Base-by-base conservation (phyloP, 1,140 invertebrate species). In the Colletes latitarsis region DNA sequence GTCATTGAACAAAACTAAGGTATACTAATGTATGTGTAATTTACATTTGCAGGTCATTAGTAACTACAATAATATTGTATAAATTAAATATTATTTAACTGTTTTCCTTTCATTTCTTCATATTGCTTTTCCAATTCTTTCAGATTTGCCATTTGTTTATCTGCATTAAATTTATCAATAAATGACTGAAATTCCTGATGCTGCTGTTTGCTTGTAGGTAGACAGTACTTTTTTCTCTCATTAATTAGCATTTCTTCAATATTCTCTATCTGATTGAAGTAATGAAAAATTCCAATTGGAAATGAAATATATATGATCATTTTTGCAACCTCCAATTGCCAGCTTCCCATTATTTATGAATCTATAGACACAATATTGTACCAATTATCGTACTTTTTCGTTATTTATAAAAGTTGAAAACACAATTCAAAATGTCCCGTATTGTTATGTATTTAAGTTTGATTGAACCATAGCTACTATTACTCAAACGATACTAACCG, bases 231-330 rank as follows among this genome's bases (percentile, higher is more conserved):
- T 41, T 95, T 91, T 88, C 96, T 96, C 57, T 94, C 95, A 79
- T 96, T 94, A 46, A 95, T 95, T 8, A 98, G 95, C 95, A 95
- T 97, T 77, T 96, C 94, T 90, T 98, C 97, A 91, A 97, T 98
- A 88, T 96, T 96, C 63, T 95, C 94, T 8, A 97, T 96, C 88
- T 98, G 96, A 91, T 98, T 98, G 88, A 98, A 98, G 81, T 96
- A 95, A 91, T 98, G 97, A 88, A 98, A 98, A 14, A 97, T 86
- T 5, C 90, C 94, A 6, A 98, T 97, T 0, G 98, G 98, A 92
- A 98, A 98, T 0, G 95, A 93, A 94, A 98, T 96, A 88, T 98
- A 98, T 76, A 98, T 88, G 41, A 95, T 95, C 97, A 98, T 98
- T 93, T 95, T 96, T 17, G 93, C 94, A 10, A 97, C 94, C 94